Conservation (phyloP, 2,888 invertebrate genomes). For the Blastobasis adustella region DNA sequence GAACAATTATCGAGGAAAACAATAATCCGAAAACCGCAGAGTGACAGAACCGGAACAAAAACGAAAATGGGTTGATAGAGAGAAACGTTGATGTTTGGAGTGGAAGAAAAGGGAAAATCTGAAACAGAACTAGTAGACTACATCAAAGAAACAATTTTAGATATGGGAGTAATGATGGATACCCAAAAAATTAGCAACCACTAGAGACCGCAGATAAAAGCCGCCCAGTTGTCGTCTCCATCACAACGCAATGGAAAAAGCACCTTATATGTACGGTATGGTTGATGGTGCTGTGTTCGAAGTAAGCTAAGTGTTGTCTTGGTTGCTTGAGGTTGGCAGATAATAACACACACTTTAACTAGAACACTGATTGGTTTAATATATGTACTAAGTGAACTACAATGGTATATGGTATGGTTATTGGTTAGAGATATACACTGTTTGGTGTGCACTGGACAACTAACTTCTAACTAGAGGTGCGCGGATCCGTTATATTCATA, state of each 20-base stretch:
- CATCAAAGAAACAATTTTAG: conserved; percentile 7
- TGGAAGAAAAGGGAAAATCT: conserved; percentile 9
- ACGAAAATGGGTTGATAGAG: conserved; percentile 2
- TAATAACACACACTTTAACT: too few relatives aligned
- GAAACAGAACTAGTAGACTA: conserved; percentile 6
- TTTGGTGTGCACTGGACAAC: too few relatives aligned
- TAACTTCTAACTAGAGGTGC: too few relatives aligned
- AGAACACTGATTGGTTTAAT: too few relatives aligned
- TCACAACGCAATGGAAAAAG: conserved; percentile 9
- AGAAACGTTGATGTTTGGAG: conserved; percentile 6
- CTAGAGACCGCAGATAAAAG: background rate
- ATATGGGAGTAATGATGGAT: conserved; percentile 2
- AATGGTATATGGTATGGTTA: too few relatives aligned
- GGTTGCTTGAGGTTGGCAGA: too few relatives aligned
- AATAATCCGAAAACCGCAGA: conserved; percentile 1
- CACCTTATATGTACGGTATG: background rate
- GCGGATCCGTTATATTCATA: too few relatives aligned
- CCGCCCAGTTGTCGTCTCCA: conserved; percentile 7
- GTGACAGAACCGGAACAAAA: conserved; percentile 5
- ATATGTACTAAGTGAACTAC: too few relatives aligned
- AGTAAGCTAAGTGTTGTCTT: too few relatives aligned
- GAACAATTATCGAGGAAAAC: conserved; percentile 6
- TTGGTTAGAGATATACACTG: too few relatives aligned
- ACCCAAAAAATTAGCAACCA: conserved; percentile 5
- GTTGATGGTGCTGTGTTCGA: too few relatives aligned